Evolutionary conservation across 2,113 vertebrate genomes (phyloP), one percentile per base, ranked within the genome.

Genomic region (Lamprotornis superbus): DNA sequence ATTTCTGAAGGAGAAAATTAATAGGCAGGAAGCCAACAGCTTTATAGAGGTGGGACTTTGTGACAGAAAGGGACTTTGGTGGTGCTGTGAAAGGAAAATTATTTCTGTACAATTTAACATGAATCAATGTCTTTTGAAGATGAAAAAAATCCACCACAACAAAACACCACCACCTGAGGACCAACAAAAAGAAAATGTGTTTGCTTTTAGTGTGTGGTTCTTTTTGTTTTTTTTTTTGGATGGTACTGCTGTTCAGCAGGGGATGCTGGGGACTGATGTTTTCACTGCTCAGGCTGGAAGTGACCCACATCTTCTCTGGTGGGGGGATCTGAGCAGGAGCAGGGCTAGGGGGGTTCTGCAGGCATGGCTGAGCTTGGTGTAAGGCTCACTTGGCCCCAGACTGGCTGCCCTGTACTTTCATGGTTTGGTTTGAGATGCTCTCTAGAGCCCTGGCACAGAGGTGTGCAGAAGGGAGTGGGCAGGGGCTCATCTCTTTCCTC

Each of bases 21-120:
- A 87, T 68, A 92, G 94, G 92, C 83, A 95, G 9, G 40, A 75
- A 78, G 92, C 93, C 92, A 94, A 78, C 47, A 77, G 55, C 78
- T 70, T 91, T 61, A 19, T 1, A 86, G 83, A 95, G 64, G 92
- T 93, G 86, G 88, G 76, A 89, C 49, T 74, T 60, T 0, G 6
- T 78, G 90, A 88, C 60, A 92, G 90, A 90, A 83, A 82, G 40
- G 88, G 83, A 78, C 88, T 95, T 75, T 7, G 53, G 68, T 1
- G 0, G 64, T 56, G 73, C 92, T 40, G 64, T 92, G 85, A 94
- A 84, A 87, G 49, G 83, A 89, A 88, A 95, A 95, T 93, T 86
- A 93, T 92, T 96, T 94, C 96, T 96, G 16, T 95, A 89, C 93
- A 87, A 92, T 94, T 95, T 93, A 95, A 94, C 86, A 83, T 35